A percentile compares a stretch with the other conserved stretches of the same genome.
These are phyloP conservation scores for Zoanthus gigantus DNA, from an alignment of 92 coral and sea anemone species.

Conservation along the genomic window DNA sequence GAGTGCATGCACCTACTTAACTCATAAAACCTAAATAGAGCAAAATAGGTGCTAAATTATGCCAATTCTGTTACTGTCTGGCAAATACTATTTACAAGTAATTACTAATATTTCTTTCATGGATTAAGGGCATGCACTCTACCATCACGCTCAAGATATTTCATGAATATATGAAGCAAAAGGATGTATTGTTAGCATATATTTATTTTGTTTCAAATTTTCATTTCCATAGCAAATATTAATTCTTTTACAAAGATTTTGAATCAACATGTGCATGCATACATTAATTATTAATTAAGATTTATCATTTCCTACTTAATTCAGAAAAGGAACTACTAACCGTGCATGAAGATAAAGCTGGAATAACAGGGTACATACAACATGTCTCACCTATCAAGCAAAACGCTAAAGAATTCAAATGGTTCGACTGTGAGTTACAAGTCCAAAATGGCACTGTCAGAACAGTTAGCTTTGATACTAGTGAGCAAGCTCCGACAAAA, in stretches of 20 bases:
- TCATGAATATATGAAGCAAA: slow-evolving; percentile 2
- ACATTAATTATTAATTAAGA: slow-evolving; percentile 5
- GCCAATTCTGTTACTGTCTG: neutral
- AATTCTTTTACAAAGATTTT: neutral
- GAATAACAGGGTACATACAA: slow-evolving; percentile 43
- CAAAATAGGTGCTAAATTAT: neutral
- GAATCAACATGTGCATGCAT: neutral
- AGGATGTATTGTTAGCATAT: neutral
- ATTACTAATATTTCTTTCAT: slow-evolving; percentile 1
- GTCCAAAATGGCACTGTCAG: slow-evolving; percentile 50
- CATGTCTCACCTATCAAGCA: slow-evolving; percentile 58
- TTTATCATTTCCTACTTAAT: slow-evolving; percentile 1
- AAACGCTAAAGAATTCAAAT: slow-evolving; percentile 47
- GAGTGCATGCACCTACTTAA: neutral
- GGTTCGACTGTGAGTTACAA: slow-evolving; percentile 56
- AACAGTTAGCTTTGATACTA: slow-evolving; percentile 58
- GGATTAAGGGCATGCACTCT: slow-evolving; percentile 6
- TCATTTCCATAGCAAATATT: slow-evolving; percentile 3
- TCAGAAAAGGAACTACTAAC: neutral
- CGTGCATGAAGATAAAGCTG: neutral
- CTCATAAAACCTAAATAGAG: neutral
- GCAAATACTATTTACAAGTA: neutral
- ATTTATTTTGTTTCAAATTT: neutral
- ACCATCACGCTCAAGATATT: slow-evolving; percentile 5
- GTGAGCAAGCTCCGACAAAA: slow-evolving; percentile 34